Evolutionary conservation across 2,888 invertebrate genomes (phyloP).

Genomic region (Neoscelio sp.): DNA sequence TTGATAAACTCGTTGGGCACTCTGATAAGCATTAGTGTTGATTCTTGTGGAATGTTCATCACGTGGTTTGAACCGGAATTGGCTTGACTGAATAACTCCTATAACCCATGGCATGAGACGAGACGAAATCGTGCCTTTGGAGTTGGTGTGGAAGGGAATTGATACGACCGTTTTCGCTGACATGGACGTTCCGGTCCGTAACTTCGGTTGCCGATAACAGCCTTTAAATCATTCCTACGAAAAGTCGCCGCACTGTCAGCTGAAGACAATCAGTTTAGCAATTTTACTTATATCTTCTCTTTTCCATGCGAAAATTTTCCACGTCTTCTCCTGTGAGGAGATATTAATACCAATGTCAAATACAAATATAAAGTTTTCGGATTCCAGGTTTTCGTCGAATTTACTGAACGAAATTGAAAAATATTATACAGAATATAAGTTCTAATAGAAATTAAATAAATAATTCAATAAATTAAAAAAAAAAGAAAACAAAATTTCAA

Average conservation of each 20-base stretch:
- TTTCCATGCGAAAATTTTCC: background rate
- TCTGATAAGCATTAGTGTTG: constrained; percentile 5
- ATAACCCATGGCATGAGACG: constrained; percentile 16
- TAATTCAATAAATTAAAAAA: too few species aligned
- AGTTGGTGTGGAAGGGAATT: constrained; percentile 67
- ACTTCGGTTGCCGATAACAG: constrained; percentile 73
- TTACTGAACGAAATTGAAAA: too few species aligned
- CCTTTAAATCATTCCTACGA: constrained; percentile 75
- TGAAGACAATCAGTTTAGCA: constrained; percentile 19
- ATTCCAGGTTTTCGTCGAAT: too few species aligned
- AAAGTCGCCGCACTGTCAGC: constrained; percentile 24
- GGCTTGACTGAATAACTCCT: constrained; percentile 14
- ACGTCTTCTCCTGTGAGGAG: too few species aligned
- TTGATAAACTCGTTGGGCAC: background rate
- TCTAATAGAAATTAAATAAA: too few species aligned
- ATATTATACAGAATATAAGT: too few species aligned
- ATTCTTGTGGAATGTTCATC: constrained; percentile 3
- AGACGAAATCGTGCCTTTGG: constrained; percentile 35
- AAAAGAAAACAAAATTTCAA: too few species aligned
- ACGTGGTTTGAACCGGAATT: constrained; percentile 1
- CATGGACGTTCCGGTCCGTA: constrained; percentile 71
- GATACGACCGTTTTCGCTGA: constrained; percentile 75
- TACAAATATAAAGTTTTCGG: too few species aligned
- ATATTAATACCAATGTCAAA: too few species aligned
- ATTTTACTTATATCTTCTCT: constrained; percentile 11